Evolutionary conservation across 2,113 vertebrate species (phyloP).

Genomic region (Podarcis raffonei): DNA sequence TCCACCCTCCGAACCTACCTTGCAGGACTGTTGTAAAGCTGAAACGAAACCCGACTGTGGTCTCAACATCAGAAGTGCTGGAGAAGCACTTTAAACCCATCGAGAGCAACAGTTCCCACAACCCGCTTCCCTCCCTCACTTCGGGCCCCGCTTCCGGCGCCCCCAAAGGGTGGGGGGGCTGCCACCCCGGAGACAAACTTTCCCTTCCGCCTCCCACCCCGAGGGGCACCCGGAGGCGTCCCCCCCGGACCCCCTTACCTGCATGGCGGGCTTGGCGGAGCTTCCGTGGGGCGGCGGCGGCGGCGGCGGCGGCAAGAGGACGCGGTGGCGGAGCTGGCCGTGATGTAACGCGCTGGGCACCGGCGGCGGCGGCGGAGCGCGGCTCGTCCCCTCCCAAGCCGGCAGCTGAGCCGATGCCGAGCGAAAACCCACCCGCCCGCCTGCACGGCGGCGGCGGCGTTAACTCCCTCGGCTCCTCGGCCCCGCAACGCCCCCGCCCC

Average conservation of each 20-base stretch:
- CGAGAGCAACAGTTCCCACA: no score
- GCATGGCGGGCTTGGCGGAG: slow-evolving; percentile 52
- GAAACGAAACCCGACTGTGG: neutral
- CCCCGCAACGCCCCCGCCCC: neutral
- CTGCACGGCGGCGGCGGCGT: neutral
- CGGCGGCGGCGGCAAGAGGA: neutral
- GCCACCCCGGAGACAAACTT: neutral
- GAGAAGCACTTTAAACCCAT: neutral
- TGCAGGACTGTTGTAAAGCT: neutral
- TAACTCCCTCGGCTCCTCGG: slow-evolving; percentile 24
- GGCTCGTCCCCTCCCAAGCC: slow-evolving; percentile 22
- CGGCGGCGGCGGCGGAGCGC: neutral
- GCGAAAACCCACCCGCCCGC: neutral
- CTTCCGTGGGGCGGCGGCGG: neutral
- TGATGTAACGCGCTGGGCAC: slow-evolving; percentile 5
- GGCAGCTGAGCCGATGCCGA: slow-evolving; percentile 13
- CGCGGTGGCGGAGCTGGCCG: neutral
- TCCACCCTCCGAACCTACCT: neutral
- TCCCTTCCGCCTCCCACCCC: neutral
- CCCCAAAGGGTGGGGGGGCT: neutral
- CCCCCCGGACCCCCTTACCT: slow-evolving; percentile 28
- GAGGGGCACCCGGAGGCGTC: neutral
- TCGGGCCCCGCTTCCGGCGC: neutral
- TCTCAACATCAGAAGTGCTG: neutral
- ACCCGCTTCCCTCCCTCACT: neutral